Percentiles rank a stretch among this genome's conserved stretches.
Evolutionary conservation across 2,888 invertebrate species (phyloP).

Genomic region (Macaria notata): DNA sequence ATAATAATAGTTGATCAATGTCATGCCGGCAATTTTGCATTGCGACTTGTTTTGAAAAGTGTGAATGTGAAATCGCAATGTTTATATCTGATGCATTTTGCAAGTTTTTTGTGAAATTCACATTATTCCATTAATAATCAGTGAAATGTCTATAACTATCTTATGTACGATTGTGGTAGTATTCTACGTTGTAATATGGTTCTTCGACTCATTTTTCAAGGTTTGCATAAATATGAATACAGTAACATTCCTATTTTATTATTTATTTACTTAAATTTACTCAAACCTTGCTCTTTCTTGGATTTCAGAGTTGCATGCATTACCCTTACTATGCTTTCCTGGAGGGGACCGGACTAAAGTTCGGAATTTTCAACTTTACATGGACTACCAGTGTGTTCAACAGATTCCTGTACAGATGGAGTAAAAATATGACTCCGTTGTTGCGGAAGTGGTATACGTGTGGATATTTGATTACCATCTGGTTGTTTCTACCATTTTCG

Average conservation of each 20-base stretch:
- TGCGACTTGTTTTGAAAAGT: no score
- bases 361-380: slow-evolving; percentile 87
- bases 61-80: no score
- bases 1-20: no score
- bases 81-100: no score
- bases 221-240: slow-evolving; percentile 55
- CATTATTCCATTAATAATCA: background rate
- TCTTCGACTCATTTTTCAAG: slow-evolving; percentile 93
- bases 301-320: slow-evolving; percentile 90
- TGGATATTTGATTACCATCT: slow-evolving; percentile 78
- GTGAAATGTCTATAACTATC: slow-evolving; percentile 84
- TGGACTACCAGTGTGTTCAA: slow-evolving; percentile 92
- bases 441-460: slow-evolving; percentile 88
- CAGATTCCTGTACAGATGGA: slow-evolving; percentile 88
- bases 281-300: slow-evolving; percentile 1
- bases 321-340: slow-evolving; percentile 90
- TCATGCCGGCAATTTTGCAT: no score
- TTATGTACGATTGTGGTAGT: slow-evolving; percentile 83
- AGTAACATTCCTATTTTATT: background rate
- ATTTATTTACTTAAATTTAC: background rate
- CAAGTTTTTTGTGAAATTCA: background rate
- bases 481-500: slow-evolving; percentile 84
- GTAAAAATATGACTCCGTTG: slow-evolving; percentile 83
- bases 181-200: slow-evolving; percentile 87
- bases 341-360: slow-evolving; percentile 88